Conservation (phyloP, 2,113 vertebrate species). For the Chlamydotis undulata region DNA sequence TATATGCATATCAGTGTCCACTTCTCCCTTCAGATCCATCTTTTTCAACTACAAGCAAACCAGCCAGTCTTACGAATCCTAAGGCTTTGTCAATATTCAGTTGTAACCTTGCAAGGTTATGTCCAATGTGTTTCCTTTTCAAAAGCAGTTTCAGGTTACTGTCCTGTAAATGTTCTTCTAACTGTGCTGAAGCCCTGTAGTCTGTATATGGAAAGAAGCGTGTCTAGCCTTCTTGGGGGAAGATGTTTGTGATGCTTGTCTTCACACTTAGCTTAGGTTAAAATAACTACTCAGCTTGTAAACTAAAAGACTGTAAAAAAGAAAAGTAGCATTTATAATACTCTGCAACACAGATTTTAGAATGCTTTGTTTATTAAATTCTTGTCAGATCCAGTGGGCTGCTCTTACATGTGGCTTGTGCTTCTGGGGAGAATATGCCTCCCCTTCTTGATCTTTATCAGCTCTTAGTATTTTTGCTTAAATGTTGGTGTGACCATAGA, state of each 20-base stretch:
- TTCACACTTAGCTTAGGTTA: background rate
- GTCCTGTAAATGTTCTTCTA: background rate
- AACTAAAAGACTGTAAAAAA: background rate
- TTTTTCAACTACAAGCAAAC: background rate
- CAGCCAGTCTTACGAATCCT: background rate
- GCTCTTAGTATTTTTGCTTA: background rate
- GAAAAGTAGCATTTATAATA: background rate
- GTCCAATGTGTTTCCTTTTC: background rate
- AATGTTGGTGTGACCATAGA: background rate
- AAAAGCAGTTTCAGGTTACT: background rate
- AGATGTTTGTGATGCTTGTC: background rate
- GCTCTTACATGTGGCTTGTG: rapidly evolving
- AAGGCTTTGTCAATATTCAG: background rate
- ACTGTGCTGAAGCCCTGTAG: background rate
- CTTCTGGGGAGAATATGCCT: background rate
- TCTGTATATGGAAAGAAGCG: background rate
- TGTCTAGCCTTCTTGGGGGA: background rate
- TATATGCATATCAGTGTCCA: background rate
- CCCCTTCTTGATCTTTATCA: background rate
- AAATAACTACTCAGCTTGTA: background rate
- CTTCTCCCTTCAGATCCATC: background rate
- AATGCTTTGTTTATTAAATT: background rate
- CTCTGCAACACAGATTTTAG: background rate
- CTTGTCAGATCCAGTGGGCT: background rate
- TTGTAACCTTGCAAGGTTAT: background rate